Percentiles rank a stretch among this genome's conserved stretches.
These are phyloP conservation scores for Parapsyche elsis DNA, from an alignment of 1,140 invertebrate species.

Conservation along the genomic window DNA sequence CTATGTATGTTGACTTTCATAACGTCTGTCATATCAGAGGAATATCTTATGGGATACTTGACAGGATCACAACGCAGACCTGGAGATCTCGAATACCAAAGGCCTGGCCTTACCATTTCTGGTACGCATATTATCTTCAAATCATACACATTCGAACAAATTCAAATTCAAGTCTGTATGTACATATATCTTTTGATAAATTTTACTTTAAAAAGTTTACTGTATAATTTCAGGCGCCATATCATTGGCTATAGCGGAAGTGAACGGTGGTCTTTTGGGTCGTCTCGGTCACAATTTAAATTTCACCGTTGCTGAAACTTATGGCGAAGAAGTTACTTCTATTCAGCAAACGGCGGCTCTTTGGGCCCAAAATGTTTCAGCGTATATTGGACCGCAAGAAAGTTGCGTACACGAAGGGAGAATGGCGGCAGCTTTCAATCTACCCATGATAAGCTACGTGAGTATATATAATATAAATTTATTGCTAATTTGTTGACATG, in stretches of 20 bases:
- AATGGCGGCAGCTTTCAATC: slow-evolving; percentile 95
- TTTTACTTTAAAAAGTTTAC: not conserved
- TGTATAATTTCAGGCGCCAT: slow-evolving; percentile 78
- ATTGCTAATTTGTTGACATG: not conserved
- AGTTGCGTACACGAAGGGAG: slow-evolving; percentile 94
- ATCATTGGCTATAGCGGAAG: slow-evolving; percentile 80
- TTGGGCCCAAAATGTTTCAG: slow-evolving; percentile 88
- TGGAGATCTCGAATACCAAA: slow-evolving; percentile 80
- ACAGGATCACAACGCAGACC: slow-evolving; percentile 81
- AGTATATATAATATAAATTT: slow-evolving; percentile 60
- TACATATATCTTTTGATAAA: not conserved
- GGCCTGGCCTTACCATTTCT: slow-evolving; percentile 74
- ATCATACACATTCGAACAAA: not conserved
- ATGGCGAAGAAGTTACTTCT: slow-evolving; percentile 87
- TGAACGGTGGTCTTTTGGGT: slow-evolving; percentile 72
- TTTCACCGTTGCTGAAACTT: slow-evolving; percentile 91
- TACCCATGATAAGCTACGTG: slow-evolving; percentile 88
- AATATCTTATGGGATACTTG: slow-evolving; percentile 78
- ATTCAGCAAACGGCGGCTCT: slow-evolving; percentile 86
- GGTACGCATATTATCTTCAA: too few relatives aligned
- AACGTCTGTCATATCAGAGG: slow-evolving; percentile 51
- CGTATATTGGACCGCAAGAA: slow-evolving; percentile 94
- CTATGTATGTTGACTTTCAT: slow-evolving; percentile 5
- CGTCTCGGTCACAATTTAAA: slow-evolving; percentile 76
- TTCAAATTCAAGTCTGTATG: not conserved